Evolutionary conservation across 37 sponge, comb jelly and placozoan species (phyloP), one percentile per base, ranked within the genome.

Genomic region (Tethya wilhelma): DNA sequence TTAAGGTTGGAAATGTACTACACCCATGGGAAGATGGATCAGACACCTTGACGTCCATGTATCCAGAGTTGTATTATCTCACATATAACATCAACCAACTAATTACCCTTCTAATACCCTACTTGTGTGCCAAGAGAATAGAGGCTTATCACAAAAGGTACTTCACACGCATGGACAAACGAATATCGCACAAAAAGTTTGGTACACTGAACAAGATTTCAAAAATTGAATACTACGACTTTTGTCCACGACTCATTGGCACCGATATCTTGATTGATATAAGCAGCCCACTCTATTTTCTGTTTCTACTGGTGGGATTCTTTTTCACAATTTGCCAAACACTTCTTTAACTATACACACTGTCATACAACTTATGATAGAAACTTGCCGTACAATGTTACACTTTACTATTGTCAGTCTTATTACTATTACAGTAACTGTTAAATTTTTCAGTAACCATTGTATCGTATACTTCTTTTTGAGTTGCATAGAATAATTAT

Each of bases 31-130:
- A 33, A 37, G 42, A 57, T 58, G 62, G 31, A 2, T 2, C 20
- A 4, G 55, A 49, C 9, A n/a, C 56, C n/a, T 25, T 26, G 1
- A 4, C 58, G 14, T 19, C 40, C 29, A 71, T 71, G 4, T 49
- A 44, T 7, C 17, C 19, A 6, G 37, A 59, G 2, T 58, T 19
- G 42, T 75, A 58, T 26, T n/a, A 37, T 5, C 60, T 75, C 0
- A n/a, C n/a, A n/a, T 75, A 75, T 59, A 75, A 59, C 58, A 33
- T 75, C 2, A 58, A 58, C 40, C 75, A 75, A n/a, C 9, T 75
- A 40, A 75, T 75, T 28, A 33, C 75, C 20, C 41, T 75, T 2
- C 38, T 75, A 2, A 36, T 75, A 1, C 60, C 75, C 19, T 75
- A 59, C 14, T 5, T 75, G 4, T 58, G 75, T 75, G 75, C 62